These are phyloP conservation scores for Dinomys branickii DNA, from an alignment of 2,113 vertebrate genomes.

Conservation along the genomic window DNA sequence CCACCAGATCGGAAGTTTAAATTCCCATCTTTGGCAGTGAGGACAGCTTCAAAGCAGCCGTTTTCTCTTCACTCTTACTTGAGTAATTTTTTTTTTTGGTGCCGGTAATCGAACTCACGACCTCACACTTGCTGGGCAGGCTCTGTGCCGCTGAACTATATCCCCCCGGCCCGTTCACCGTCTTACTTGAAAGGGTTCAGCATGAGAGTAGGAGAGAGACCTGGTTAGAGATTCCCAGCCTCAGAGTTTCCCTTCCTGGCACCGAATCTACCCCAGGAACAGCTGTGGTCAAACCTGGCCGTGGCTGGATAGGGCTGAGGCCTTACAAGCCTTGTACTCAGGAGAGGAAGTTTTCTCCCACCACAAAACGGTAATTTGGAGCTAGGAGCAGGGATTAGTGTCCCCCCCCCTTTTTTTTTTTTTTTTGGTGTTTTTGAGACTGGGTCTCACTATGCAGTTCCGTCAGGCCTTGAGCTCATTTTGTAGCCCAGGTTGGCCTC, in stretches of 20 bases:
- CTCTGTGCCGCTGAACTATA: no score
- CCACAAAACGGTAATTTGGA: conserved; percentile 10
- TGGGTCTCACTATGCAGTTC: no score
- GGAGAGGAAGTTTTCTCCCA: background rate
- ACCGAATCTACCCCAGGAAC: background rate
- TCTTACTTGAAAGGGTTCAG: background rate
- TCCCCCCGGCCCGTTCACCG: no score
- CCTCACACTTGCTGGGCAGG: no score
- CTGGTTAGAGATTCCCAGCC: background rate
- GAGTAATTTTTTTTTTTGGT: no score
- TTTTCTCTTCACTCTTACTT: background rate
- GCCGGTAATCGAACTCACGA: no score
- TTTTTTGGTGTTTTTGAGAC: background rate
- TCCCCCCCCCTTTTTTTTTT: no score
- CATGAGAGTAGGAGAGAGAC: background rate
- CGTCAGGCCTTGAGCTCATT: no score
- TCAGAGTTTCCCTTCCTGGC: background rate
- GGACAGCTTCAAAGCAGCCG: background rate
- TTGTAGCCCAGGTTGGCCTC: no score
- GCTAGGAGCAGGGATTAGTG: background rate
- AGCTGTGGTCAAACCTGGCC: background rate
- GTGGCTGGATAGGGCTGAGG: background rate
- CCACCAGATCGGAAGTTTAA: background rate
- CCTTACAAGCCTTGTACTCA: background rate
- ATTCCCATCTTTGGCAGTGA: background rate